phyloP scores from a whole-genome alignment of 2,888 invertebrate species.

The Iselma pallidipennis region DNA sequence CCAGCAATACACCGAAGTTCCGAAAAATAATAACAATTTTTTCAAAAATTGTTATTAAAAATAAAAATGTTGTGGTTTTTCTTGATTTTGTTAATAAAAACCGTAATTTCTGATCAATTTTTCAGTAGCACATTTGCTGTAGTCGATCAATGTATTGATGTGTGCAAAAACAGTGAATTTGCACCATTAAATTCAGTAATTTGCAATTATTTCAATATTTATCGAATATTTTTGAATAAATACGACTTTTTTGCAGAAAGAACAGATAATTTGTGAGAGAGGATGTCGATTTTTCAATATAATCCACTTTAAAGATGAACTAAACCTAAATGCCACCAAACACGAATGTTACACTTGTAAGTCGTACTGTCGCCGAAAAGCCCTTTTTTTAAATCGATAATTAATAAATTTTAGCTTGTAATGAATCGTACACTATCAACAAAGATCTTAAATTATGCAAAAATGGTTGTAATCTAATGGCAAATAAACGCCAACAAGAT shows the following conservation, averaged over 20 bases:
- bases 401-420: slow-evolving; percentile 39
- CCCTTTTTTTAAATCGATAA: not conserved
- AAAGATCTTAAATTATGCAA: slow-evolving; percentile 38
- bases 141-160: slow-evolving; percentile 33
- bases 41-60: too few species aligned
- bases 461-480: slow-evolving; percentile 43
- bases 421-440: slow-evolving; percentile 38
- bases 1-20: too few species aligned
- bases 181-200: slow-evolving; percentile 34
- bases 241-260: slow-evolving; percentile 6
- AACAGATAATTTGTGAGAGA: slow-evolving; percentile 45
- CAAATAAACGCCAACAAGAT: slow-evolving; percentile 39
- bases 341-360: slow-evolving; percentile 47
- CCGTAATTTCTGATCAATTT: slow-evolving; percentile 11
- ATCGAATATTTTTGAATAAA: slow-evolving; percentile 19
- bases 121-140: slow-evolving; percentile 16
- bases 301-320: slow-evolving; percentile 43
- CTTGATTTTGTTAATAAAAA: slow-evolving; percentile 14
- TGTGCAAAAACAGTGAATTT: slow-evolving; percentile 34
- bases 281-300: slow-evolving; percentile 49
- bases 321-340: slow-evolving; percentile 41
- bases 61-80: slow-evolving; percentile 17
- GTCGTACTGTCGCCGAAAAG: slow-evolving; percentile 26
- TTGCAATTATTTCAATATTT: not conserved
- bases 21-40: too few species aligned